Evolutionary conservation across 2,888 invertebrate species (phyloP).

Genomic region (Oxystoma pomonae): DNA sequence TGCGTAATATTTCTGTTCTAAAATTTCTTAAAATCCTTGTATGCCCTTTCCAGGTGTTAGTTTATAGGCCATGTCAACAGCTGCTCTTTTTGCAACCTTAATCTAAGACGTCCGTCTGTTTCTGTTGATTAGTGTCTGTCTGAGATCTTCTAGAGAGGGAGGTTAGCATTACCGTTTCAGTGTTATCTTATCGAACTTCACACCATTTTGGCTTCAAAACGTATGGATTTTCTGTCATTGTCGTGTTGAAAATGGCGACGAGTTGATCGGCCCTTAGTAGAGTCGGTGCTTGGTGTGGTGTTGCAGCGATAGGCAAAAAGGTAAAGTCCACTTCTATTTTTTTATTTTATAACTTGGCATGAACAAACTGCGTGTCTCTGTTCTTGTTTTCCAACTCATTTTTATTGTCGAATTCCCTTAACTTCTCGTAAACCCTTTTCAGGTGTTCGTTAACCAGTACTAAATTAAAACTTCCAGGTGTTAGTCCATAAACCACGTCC

Average conservation of each 20-base stretch:
- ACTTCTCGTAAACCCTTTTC: constrained; percentile 71
- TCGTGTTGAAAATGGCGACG: too few species aligned
- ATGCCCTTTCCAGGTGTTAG: constrained; percentile 69
- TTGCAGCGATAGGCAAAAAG: too few species aligned
- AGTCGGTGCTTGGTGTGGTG: too few species aligned
- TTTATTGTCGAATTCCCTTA: constrained; percentile 63
- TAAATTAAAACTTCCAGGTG: constrained; percentile 76
- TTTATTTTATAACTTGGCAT: too few species aligned
- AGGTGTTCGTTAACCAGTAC: constrained; percentile 79
- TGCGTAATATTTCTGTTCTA: constrained; percentile 58
- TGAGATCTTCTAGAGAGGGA: constrained; percentile 76
- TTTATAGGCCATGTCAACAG: constrained; percentile 82
- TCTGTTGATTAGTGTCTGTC: constrained; percentile 66
- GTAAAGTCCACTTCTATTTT: too few species aligned
- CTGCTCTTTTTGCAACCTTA: constrained; percentile 74
- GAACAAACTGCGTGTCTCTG: too few species aligned
- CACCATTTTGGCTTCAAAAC: too few species aligned
- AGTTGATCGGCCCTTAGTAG: too few species aligned
- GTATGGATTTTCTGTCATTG: too few species aligned
- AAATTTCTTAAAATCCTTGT: constrained; percentile 67
- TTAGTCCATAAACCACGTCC: constrained; percentile 81
- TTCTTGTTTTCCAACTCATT: too few species aligned
- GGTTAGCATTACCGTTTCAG: too few species aligned
- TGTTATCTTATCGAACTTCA: too few species aligned
- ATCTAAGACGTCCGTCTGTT: constrained; percentile 85